These are phyloP conservation scores for Apodemia duryi DNA, from an alignment of 2,888 invertebrate genomes.

Conservation along the genomic window DNA sequence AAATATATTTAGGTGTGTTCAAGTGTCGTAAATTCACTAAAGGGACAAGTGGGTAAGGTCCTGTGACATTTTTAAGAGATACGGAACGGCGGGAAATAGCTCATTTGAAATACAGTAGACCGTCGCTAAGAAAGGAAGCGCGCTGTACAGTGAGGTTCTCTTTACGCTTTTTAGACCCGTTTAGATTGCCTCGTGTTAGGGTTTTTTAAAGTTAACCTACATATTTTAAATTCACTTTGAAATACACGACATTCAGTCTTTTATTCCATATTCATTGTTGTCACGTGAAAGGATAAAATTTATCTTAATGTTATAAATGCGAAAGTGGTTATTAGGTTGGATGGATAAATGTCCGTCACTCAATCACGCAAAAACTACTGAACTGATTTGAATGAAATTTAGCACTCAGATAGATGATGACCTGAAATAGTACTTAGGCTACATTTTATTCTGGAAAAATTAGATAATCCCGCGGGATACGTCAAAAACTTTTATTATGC, in stretches of 20 bases:
- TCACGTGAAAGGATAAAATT: too few species aligned
- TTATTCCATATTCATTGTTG: background rate
- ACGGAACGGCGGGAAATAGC: conserved; percentile 53
- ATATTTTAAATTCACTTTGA: conserved; percentile 11
- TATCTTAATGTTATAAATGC: too few species aligned
- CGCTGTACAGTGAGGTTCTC: conserved; percentile 36
- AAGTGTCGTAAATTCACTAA: conserved; percentile 40
- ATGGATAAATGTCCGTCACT: too few species aligned
- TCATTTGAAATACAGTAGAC: conserved; percentile 66
- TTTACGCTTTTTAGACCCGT: conserved; percentile 48
- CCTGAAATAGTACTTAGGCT: too few species aligned
- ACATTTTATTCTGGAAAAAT: too few species aligned
- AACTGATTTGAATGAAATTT: too few species aligned
- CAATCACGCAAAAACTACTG: too few species aligned
- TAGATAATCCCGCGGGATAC: too few species aligned
- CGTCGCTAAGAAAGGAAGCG: conserved; percentile 50
- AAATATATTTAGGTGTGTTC: conserved; percentile 4
- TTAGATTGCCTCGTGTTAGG: conserved; percentile 30
- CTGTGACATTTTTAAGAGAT: conserved; percentile 51
- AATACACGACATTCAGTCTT: background rate
- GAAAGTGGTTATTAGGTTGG: too few species aligned
- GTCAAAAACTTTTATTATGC: too few species aligned
- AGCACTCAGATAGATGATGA: too few species aligned
- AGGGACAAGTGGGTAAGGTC: conserved; percentile 36
- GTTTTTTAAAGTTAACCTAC: conserved; percentile 15